Evolutionary conservation across 2,113 vertebrate genomes (phyloP).

Genomic region (Oplegnathus fasciatus): DNA sequence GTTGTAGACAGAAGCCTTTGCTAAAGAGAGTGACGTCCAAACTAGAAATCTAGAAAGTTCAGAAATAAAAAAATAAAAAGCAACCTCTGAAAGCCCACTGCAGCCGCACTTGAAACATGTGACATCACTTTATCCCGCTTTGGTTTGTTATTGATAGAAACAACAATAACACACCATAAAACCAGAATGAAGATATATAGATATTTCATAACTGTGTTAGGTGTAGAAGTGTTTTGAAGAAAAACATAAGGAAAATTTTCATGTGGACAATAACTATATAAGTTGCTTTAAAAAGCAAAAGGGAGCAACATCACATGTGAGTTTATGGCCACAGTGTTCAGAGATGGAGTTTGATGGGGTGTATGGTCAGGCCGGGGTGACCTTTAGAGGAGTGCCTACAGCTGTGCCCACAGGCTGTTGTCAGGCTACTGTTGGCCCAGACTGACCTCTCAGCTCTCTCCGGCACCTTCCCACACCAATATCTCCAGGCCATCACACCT

Average conservation of each 20-base stretch:
- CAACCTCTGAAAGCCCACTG: neutral
- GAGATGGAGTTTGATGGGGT: constrained; percentile 60
- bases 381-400: constrained; percentile 75
- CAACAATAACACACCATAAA: neutral
- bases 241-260: neutral
- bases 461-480: constrained; percentile 55
- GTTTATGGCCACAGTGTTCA: constrained; percentile 37
- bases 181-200: neutral
- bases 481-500: constrained; percentile 67
- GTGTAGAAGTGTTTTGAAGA: neutral
- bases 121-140: neutral
- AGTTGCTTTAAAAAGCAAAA: constrained; percentile 30
- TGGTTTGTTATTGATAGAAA: neutral
- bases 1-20: constrained; percentile 23
- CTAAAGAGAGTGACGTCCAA: constrained; percentile 27
- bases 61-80: neutral
- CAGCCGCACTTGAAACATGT: constrained; percentile 2
- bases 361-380: constrained; percentile 54
- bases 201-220: neutral
- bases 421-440: constrained; percentile 60
- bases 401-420: constrained; percentile 72
- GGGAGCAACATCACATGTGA: constrained; percentile 33
- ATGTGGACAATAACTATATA: neutral
- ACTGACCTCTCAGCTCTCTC: constrained; percentile 61
- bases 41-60: constrained; percentile 10